Percentiles rank a stretch among this genome's conserved stretches.
phyloP scores from a whole-genome alignment of 1,140 invertebrate species.

The Diorhabda elongata region DNA sequence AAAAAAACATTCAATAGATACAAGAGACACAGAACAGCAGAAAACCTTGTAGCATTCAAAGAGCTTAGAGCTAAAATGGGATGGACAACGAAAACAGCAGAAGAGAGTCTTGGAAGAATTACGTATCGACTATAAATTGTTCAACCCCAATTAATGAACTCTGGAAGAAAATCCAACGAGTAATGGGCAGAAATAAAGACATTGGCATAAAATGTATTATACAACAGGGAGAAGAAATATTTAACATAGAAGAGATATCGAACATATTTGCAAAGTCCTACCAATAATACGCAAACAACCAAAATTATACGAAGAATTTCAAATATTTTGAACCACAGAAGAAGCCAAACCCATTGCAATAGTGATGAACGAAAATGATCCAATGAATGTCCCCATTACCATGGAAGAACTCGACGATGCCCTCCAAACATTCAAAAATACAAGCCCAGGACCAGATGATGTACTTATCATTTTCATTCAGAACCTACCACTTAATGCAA shows the following conservation, averaged over 20 bases:
- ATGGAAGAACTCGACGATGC: slow-evolving; percentile 16
- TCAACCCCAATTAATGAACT: too few relatives aligned
- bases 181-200: too few relatives aligned
- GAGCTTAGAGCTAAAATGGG: background rate
- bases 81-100: too few relatives aligned
- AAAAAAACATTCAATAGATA: slow-evolving; percentile 3
- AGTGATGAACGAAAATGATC: too few relatives aligned
- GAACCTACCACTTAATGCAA: slow-evolving; percentile 9
- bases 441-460: slow-evolving; percentile 17
- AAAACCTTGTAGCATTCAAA: slow-evolving; percentile 4
- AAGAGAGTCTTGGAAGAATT: too few relatives aligned
- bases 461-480: slow-evolving; percentile 16
- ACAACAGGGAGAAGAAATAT: too few relatives aligned
- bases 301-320: background rate
- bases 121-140: too few relatives aligned
- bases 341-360: background rate
- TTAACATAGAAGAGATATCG: too few relatives aligned
- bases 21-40: background rate
- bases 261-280: background rate
- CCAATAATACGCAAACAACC: background rate
- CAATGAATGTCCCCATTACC: background rate
- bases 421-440: slow-evolving; percentile 12
- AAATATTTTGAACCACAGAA: background rate
- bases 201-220: too few relatives aligned
- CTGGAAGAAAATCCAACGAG: too few relatives aligned